Evolutionary conservation across 2,113 vertebrate genomes (phyloP), one percentile per base, ranked within the genome.

Genomic region (Calypte anna): DNA sequence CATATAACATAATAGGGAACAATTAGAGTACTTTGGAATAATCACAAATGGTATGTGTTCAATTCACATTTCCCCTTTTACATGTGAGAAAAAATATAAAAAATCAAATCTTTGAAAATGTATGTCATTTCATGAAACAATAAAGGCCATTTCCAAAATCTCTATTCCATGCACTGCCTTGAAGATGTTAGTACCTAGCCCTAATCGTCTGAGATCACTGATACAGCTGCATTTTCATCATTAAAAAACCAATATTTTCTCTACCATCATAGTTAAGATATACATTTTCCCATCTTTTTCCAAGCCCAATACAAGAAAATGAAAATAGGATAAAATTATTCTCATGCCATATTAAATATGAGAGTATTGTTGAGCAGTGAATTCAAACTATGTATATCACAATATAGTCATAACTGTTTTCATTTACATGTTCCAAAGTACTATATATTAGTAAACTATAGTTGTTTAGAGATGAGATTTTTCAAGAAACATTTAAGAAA

Each of bases 1-100:
- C 61, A n/a, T 70, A 46, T 67, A 86, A 70, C 64, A 20, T 80
- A 85, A 69, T 58, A 68, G 14, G 16, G 28, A 90, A 88, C 80
- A 62, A 91, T 86, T 40, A 90, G 51, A 88, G 74, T 86, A 43
- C 33, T 90, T 77, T 63, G 12, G 81, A 88, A 67, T 70, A 80
- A 51, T 79, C 10, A 17, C 28, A 64, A 75, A 63, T 15, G 2
- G 8, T 74, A 31, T 14, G 8, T 19, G 38, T 10, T 59, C 44
- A 86, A 91, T 63, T 91, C 62, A 50, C 21, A 92, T 38, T 31
- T 68, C 24, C 11, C 28, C 31, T 51, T 4, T 59, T 87, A 58
- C 72, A 21, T 1, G 0, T 31, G 43, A 15, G 3, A 8, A 2
- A 24, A 36, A 21, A 62, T 23, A 9, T 6, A 9, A 33, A 79